Evolutionary conservation across 1,140 invertebrate genomes (phyloP).

Genomic region (Nilaparvata lugens): DNA sequence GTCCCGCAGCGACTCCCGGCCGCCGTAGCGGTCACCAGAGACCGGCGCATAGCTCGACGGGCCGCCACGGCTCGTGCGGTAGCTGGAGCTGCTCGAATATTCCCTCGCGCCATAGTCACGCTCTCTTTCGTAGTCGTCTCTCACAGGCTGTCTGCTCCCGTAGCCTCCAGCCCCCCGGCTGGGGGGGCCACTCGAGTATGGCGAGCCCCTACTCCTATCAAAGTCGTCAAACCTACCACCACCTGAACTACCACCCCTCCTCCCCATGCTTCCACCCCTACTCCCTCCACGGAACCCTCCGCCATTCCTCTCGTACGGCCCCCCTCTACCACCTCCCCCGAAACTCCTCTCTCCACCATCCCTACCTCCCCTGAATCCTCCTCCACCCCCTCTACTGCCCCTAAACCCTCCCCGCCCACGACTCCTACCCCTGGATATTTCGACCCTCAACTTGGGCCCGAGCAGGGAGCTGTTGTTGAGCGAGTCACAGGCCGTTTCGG

Average conservation of each 20-base stretch:
- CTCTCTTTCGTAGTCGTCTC: conserved; percentile 14
- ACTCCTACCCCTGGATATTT: conserved; percentile 65
- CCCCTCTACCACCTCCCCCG: conserved; percentile 36
- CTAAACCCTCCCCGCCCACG: conserved; percentile 43
- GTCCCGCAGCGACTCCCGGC: conserved; percentile 3
- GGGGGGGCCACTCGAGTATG: background rate
- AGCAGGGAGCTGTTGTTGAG: conserved; percentile 80
- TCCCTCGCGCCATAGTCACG: conserved; percentile 23
- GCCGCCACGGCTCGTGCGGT: conserved; percentile 4
- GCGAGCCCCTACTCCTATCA: background rate
- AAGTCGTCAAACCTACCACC: conserved; percentile 29
- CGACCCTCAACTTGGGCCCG: conserved; percentile 70
- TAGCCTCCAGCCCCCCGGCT: background rate
- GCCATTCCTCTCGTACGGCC: conserved; percentile 2
- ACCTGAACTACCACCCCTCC: conserved; percentile 28
- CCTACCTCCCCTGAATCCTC: conserved; percentile 38
- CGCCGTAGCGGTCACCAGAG: conserved; percentile 3
- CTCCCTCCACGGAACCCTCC: conserved; percentile 1
- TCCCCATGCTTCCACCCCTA: background rate
- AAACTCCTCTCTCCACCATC: conserved; percentile 37
- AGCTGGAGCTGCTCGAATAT: background rate
- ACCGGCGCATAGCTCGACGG: background rate
- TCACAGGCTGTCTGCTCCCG: conserved; percentile 21
- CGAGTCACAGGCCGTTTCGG: conserved; percentile 83
- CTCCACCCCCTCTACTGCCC: conserved; percentile 43